phyloP scores from a whole-genome alignment of 2,113 vertebrate genomes.

The Cyphomyrus plagiostoma region DNA sequence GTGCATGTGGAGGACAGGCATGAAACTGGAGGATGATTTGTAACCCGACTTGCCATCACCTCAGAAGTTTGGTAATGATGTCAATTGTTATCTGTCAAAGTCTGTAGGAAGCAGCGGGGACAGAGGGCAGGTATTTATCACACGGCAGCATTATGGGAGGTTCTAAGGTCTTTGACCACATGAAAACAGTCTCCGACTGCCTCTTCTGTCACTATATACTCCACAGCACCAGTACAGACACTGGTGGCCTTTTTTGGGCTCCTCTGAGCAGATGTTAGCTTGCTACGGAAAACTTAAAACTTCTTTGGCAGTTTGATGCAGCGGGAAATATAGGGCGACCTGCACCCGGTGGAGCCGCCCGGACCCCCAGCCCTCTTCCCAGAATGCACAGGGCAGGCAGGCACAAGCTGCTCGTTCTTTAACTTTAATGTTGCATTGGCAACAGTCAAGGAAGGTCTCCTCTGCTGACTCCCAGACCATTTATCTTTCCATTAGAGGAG shows the following conservation, averaged over 20 bases:
- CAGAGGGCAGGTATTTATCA: not conserved
- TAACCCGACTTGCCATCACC: not conserved
- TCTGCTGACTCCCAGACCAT: constrained; percentile 57
- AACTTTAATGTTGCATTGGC: constrained; percentile 58
- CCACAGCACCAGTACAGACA: not conserved
- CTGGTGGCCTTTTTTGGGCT: not conserved
- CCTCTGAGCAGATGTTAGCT: not conserved
- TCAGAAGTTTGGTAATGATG: not conserved
- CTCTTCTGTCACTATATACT: not conserved
- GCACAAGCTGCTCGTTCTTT: constrained; percentile 50
- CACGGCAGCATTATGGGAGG: not conserved
- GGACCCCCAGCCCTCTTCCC: constrained; percentile 21
- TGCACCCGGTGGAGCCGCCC: not conserved
- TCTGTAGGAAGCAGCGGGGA: not conserved
- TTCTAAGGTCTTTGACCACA: not conserved
- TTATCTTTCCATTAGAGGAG: constrained; percentile 70
- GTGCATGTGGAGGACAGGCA: not conserved
- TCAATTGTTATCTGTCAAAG: not conserved
- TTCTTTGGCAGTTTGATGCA: constrained; percentile 27
- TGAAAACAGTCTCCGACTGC: not conserved
- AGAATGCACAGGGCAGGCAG: constrained; percentile 12
- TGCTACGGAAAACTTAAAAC: not conserved
- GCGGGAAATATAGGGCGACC: constrained; percentile 19
- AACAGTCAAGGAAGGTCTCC: constrained; percentile 59
- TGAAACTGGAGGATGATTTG: not conserved